Percentiles rank a stretch among this genome's conserved stretches.
Conservation (phyloP, 2,797 vertebrate genomes). For the Takifugu rubripes region DNA sequence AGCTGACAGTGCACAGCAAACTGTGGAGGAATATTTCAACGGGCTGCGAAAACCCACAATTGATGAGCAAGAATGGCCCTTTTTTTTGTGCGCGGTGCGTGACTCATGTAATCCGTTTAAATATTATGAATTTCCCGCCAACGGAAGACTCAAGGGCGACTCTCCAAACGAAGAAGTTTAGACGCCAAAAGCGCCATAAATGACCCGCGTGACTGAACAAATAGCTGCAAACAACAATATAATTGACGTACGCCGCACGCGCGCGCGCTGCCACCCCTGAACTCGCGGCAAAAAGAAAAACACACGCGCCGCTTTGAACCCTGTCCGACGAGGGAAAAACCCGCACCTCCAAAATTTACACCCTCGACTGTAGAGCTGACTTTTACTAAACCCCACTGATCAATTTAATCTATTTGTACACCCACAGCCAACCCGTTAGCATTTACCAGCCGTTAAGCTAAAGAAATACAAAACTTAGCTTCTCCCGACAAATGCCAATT, state of each 20-base stretch:
- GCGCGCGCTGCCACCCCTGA: slow-evolving; percentile 4
- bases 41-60: too few species aligned
- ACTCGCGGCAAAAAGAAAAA: slow-evolving; percentile 34
- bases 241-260: neutral
- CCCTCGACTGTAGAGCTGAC: too few species aligned
- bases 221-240: too few species aligned
- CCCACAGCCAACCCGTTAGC: neutral
- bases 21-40: neutral
- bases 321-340: neutral
- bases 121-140: slow-evolving; percentile 56
- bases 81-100: too few species aligned
- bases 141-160: slow-evolving; percentile 15
- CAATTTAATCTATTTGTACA: neutral
- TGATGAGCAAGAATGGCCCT: too few species aligned
- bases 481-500: neutral
- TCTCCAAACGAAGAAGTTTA: too few species aligned
- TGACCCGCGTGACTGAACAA: too few species aligned
- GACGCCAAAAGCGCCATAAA: too few species aligned
- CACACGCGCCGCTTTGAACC: slow-evolving; percentile 25
- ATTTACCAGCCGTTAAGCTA: slow-evolving; percentile 12
- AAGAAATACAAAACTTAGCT: slow-evolving; percentile 32
- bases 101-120: neutral
- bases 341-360: too few species aligned
- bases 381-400: too few species aligned
- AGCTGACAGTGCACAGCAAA: neutral